Base-by-base conservation (phyloP, 1,140 invertebrate species). In the Trachymyrmex septentrionalis region DNA sequence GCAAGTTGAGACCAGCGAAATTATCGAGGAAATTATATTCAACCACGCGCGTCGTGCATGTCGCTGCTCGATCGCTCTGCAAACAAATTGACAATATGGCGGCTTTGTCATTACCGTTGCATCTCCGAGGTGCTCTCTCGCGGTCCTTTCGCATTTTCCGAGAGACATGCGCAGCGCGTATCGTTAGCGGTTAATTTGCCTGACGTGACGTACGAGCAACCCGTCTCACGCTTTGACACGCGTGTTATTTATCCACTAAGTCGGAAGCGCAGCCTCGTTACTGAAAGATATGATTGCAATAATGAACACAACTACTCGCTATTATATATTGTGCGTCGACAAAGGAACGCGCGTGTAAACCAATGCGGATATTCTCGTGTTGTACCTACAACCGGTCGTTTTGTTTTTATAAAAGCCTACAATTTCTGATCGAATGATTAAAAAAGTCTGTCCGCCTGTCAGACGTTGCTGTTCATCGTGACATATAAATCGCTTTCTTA, bases 271-370 rank as follows among this genome's bases (percentile, higher is more conserved):
- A 72, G 34, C 67, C 30, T 82, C 55, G 53, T 21, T 21, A 66
- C 53, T 61, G 67, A 71, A 82, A 82, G 67, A 73, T 72, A 72
- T 44, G 78, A 82, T 82, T 82, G 67, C 67, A 73, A 73, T 73
- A 82, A 82, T 82, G 67, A 59, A 82, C 30, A 38, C 67, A 73
- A 73, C 30, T 64, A 34, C 64, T 21, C 53, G 38, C 38, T 55
- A 24, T 38, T 38, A 38, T 38, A 38, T 30, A 61, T 82, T 61
- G 34, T 61, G 24, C 67, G 69, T 24, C 24, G 55, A 59, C 78
- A 59, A 72, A 59, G 67, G 9, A 30, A 19, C 53, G 12, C 38
- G 67, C 55, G 50, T 81, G 78, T 57, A 30, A 72, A 44, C 66
- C 66, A 63, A 57, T 9, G 48, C 48, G 24, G 24, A 64, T 64